phyloP scores from a whole-genome alignment of 2,797 vertebrate species.

The Acropternis orthonyx region DNA sequence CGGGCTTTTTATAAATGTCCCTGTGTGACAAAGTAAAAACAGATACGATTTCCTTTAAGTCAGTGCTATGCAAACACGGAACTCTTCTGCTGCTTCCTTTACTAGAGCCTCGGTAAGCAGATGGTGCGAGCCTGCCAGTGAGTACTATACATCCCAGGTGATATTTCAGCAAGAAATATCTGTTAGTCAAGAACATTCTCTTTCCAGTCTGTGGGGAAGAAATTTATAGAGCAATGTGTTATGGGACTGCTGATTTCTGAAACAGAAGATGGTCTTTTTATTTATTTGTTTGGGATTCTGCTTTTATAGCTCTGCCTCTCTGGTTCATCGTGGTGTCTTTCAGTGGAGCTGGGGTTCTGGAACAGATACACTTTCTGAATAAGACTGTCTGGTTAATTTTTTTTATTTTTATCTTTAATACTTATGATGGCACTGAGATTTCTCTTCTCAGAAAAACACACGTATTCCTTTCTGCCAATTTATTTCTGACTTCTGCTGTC shows the following conservation, averaged over 20 bases:
- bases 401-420: slow-evolving; percentile 31
- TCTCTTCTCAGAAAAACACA: slow-evolving; percentile 5
- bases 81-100: neutral
- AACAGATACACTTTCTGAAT: slow-evolving; percentile 24
- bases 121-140: slow-evolving; percentile 42
- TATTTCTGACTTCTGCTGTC: slow-evolving; percentile 34
- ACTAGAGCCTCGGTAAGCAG: slow-evolving; percentile 17
- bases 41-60: neutral
- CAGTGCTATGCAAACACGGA: neutral
- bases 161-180: slow-evolving; percentile 61
- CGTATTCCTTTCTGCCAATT: slow-evolving; percentile 25
- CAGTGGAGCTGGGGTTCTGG: neutral
- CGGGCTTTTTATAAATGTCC: neutral
- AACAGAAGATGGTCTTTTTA: slow-evolving; percentile 63
- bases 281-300: slow-evolving; percentile 61
- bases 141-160: slow-evolving; percentile 24
- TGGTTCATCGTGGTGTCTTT: neutral
- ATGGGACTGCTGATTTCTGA: slow-evolving; percentile 57
- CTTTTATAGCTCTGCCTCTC: slow-evolving; percentile 5
- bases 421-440: slow-evolving; percentile 19
- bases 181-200: slow-evolving; percentile 58
- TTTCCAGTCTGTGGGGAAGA: slow-evolving; percentile 45
- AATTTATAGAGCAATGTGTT: slow-evolving; percentile 64
- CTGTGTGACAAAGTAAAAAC: neutral
- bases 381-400: neutral